A percentile compares a stretch with the other conserved stretches of the same genome.
Evolutionary conservation across 2,113 vertebrate species (phyloP).

Genomic region (Callospermophilus lateralis): DNA sequence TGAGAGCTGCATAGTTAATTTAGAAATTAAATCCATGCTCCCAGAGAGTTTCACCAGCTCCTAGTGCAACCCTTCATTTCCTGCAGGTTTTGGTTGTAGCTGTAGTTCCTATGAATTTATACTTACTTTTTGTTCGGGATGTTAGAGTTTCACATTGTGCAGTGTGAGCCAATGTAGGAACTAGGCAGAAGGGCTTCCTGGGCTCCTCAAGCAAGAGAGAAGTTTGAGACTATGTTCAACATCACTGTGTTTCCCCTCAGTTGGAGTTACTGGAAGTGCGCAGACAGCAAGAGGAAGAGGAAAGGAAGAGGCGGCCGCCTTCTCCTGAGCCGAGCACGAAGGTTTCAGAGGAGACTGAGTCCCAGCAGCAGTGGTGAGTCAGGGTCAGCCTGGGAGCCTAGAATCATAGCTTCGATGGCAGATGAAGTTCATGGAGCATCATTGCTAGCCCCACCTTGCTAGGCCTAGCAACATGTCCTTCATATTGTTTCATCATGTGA

Average conservation of each 20-base stretch:
- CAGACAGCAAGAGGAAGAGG: constrained; percentile 96
- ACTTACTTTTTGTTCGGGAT: neutral
- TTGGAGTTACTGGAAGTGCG: constrained; percentile 98
- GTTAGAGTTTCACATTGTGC: neutral
- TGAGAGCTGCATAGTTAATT: neutral
- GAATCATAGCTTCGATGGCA: neutral
- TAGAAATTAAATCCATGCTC: neutral
- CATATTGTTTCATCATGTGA: accelerated
- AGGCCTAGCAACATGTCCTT: neutral
- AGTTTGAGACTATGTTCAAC: neutral
- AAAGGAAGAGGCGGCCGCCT: constrained; percentile 93
- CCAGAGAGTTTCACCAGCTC: neutral
- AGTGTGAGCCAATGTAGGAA: neutral
- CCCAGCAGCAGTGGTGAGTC: constrained; percentile 93
- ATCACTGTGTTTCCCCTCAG: constrained; percentile 75
- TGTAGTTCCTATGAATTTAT: neutral
- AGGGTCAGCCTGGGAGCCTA: accelerated
- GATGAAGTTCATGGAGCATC: neutral
- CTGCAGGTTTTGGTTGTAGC: neutral
- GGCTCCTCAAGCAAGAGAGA: neutral
- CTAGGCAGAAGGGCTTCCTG: neutral
- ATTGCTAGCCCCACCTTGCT: neutral
- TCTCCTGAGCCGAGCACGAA: constrained; percentile 89
- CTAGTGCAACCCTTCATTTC: neutral
- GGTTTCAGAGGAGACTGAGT: constrained; percentile 88